phyloP scores from a whole-genome alignment of 2,888 invertebrate genomes.

The Clostera curtula region DNA sequence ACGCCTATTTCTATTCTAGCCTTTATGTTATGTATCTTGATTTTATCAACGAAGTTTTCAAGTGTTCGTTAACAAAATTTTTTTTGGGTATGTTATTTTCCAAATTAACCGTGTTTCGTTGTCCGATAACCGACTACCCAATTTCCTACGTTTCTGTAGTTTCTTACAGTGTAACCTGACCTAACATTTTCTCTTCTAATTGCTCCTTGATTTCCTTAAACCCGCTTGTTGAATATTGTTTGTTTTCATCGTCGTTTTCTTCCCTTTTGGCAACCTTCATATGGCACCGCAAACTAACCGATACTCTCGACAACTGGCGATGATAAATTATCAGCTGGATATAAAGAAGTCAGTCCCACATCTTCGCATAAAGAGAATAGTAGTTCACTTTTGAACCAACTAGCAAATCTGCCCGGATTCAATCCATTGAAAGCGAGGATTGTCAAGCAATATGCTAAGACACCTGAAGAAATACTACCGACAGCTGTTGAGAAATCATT shows the following conservation, averaged over 20 bases:
- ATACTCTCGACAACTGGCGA: constrained; percentile 59
- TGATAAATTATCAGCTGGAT: constrained; percentile 59
- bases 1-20: too few relatives aligned
- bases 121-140: too few relatives aligned
- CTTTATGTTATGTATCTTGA: too few relatives aligned
- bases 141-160: constrained; percentile 9
- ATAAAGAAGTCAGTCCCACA: constrained; percentile 71
- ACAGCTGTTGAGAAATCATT: constrained; percentile 87
- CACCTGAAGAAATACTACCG: constrained; percentile 77
- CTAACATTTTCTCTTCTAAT: constrained; percentile 15
- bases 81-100: too few relatives aligned
- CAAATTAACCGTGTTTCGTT: too few relatives aligned
- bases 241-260: constrained; percentile 71
- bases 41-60: constrained; percentile 4
- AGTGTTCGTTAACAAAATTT: too few relatives aligned
- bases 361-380: constrained; percentile 78
- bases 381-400: constrained; percentile 81
- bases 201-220: constrained; percentile 33
- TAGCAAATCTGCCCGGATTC: constrained; percentile 80
- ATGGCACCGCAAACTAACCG: constrained; percentile 62
- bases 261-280: constrained; percentile 72
- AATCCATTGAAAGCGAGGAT: constrained; percentile 81
- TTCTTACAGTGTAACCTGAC: constrained; percentile 17
- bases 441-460: constrained; percentile 80
- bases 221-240: constrained; percentile 57